Base-by-base conservation (phyloP, 2,797 vertebrate genomes). In the Helostoma temminkii region DNA sequence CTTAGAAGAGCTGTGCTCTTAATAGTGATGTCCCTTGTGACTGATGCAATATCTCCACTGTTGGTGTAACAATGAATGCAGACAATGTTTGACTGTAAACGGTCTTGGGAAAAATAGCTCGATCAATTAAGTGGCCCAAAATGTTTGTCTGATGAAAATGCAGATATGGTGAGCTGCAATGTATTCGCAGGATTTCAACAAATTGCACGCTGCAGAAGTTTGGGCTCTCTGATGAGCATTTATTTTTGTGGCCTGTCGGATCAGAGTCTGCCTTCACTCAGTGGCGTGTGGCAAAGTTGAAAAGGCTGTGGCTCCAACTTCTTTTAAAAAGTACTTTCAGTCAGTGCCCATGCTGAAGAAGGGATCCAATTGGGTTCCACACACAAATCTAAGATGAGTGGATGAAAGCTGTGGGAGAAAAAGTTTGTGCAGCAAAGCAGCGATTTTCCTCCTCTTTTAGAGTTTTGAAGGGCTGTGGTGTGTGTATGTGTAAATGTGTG, bases 21-120 rank as follows among this genome's bases (percentile, higher is more conserved):
- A 93, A 93, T 90, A 85, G 91, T 82, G 80, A 88, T 72, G 91
- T 94, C 93, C 93, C 93, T 56, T 34, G 93, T 93, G 94, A 94
- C 92, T 95, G 94, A 95, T 91, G 93, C 93, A 94, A 94, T 76
- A 89, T 87, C 86, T 88, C 80, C 68, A 55, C 86, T 74, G 76
- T 80, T 78, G 83, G 77, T 93, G 94, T 89, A 94, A 94, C 92
- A 91, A 87, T 88, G 89, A 86, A 85, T 73, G 81, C 86, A 85
- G 88, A 85, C 86, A 76, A 72, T 60, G 84, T 74, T 88, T 71
- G 75, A 91, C 87, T 91, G 90, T 92, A 93, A 91, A 91, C 80
- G 81, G 84, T 89, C 88, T 90, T 90, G 85, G 89, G 88, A 89
- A 89, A 90, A 89, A 91, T 78, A 87, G 86, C 85, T 75, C 81